phyloP scores from a whole-genome alignment of 2,888 invertebrate species.

The Drosophila neoperkinsi region DNA sequence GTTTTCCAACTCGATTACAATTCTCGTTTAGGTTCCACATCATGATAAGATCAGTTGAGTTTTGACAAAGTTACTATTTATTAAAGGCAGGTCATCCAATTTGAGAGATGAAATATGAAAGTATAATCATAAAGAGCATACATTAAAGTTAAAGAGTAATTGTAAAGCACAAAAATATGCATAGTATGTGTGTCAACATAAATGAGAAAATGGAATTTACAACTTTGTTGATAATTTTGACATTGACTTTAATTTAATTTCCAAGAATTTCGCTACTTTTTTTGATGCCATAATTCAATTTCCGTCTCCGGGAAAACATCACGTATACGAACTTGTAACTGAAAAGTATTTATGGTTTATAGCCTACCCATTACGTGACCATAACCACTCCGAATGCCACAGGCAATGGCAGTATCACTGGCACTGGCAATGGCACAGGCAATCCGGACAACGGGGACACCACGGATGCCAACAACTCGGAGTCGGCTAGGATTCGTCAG shows the following conservation, averaged over 20 bases:
- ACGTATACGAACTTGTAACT: constrained; percentile 25
- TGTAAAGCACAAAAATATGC: neutral
- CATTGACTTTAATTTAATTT: constrained; percentile 19
- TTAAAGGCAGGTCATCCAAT: neutral
- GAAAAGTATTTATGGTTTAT: constrained; percentile 41
- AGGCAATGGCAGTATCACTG: constrained; percentile 43
- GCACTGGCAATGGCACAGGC: constrained; percentile 33
- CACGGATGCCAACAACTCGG: constrained; percentile 82
- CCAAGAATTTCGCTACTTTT: neutral
- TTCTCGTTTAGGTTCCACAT: neutral
- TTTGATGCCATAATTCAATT: constrained; percentile 27
- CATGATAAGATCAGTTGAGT: neutral
- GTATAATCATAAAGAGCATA: neutral
- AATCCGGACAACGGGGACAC: constrained; percentile 73
- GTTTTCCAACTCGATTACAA: neutral
- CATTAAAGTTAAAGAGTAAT: neutral
- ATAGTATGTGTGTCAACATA: neutral
- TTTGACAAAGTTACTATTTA: neutral
- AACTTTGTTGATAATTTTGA: neutral
- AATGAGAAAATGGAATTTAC: neutral
- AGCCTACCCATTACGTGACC: constrained; percentile 85
- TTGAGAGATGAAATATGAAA: neutral
- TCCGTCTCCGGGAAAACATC: constrained; percentile 10
- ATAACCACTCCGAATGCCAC: constrained; percentile 86
- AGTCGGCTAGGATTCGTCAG: constrained; percentile 88